Evolutionary conservation across 2,888 invertebrate genomes (phyloP).

Genomic region (Dasypogon diadema): DNA sequence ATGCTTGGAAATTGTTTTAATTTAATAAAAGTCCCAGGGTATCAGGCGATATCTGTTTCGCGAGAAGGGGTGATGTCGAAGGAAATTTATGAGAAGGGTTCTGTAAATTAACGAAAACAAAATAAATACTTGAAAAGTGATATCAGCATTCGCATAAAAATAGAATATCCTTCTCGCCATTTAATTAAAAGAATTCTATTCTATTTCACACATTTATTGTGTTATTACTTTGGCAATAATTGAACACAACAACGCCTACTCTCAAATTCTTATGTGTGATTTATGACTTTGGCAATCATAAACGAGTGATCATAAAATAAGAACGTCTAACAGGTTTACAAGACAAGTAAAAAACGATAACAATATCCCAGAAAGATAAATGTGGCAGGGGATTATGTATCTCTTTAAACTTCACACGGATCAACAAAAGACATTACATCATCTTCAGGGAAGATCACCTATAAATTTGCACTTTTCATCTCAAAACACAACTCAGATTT

Average conservation of each 20-base stretch:
- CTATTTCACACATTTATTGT: too few species aligned
- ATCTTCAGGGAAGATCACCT: not conserved
- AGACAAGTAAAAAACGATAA: not conserved
- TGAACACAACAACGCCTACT: too few species aligned
- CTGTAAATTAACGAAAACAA: too few species aligned
- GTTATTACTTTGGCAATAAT: too few species aligned
- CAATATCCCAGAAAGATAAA: not conserved
- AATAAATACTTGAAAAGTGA: too few species aligned
- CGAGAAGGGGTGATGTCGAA: too few species aligned
- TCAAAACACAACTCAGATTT: not conserved
- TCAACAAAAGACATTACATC: not conserved
- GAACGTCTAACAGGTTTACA: not conserved
- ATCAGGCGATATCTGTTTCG: not conserved
- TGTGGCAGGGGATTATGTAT: not conserved
- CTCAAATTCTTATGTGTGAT: too few species aligned
- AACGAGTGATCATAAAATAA: not conserved
- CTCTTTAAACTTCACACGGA: not conserved
- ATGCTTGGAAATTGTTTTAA: slow-evolving; percentile 21
- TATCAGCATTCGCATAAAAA: too few species aligned
- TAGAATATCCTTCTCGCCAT: too few species aligned
- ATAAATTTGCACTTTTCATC: not conserved
- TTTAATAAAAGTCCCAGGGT: not conserved
- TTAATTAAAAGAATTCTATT: too few species aligned
- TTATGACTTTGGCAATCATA: not conserved
- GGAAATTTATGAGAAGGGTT: too few species aligned